Percentiles rank a stretch among this genome's conserved stretches.
Evolutionary conservation across 2,888 invertebrate genomes (phyloP).

Genomic region (Heliconius erato): DNA sequence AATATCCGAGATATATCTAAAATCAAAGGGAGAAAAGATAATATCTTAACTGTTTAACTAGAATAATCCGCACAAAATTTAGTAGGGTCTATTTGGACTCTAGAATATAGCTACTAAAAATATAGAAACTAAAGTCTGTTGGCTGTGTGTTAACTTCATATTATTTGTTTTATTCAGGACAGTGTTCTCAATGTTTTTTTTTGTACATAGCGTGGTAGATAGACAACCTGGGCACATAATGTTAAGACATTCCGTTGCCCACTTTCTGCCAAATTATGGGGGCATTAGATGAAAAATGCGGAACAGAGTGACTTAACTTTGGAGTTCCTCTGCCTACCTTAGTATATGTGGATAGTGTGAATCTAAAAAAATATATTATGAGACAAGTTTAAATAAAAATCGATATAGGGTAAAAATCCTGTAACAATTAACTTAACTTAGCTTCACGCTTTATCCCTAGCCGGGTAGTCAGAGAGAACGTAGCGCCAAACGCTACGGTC

Average conservation of each 20-base stretch:
- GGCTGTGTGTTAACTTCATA: not conserved
- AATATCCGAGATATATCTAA: not conserved
- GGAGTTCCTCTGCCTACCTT: not conserved
- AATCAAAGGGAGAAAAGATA: not conserved
- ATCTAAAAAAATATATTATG: not conserved
- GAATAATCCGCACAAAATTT: slow-evolving; percentile 11
- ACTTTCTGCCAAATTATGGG: too few relatives aligned
- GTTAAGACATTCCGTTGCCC: too few relatives aligned
- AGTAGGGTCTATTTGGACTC: slow-evolving; percentile 8
- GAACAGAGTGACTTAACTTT: not conserved
- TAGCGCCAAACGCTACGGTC: too few relatives aligned
- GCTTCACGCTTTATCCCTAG: too few relatives aligned
- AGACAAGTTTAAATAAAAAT: not conserved
- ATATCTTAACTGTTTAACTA: not conserved
- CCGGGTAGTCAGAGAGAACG: too few relatives aligned
- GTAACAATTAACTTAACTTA: too few relatives aligned
- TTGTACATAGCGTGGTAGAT: not conserved
- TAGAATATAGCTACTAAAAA: not conserved
- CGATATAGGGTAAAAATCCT: not conserved
- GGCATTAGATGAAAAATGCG: not conserved
- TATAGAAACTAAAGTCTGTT: not conserved
- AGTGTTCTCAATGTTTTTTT: not conserved
- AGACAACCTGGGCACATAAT: not conserved
- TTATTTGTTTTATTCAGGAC: not conserved
- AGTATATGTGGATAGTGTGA: not conserved